Evolutionary conservation across 2,797 vertebrate species (phyloP), one percentile per base, ranked within the genome.

Genomic region (Microchirus variegatus): DNA sequence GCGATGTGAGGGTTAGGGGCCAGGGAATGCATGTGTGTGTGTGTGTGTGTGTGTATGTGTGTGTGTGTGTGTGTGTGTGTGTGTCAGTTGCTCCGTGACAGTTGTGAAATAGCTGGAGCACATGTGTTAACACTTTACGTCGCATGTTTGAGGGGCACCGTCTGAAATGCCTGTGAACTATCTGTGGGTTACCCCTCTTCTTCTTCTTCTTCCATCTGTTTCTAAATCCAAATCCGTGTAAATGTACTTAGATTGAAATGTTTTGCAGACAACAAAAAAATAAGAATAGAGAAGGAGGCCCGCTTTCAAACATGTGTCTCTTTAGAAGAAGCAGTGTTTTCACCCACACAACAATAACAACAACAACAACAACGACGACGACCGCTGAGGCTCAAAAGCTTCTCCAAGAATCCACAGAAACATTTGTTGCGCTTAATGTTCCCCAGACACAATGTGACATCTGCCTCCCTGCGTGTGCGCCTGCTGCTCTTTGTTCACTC

Each of bases 401-500:
- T 75, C 38, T 67, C 68, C 31, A 10, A 73, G 71, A 68, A 80
- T 68, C 77, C 70, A 75, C 70, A 80, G 77, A 15, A 89, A 89
- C 82, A 87, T 90, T 90, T 89, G 82, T 84, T 80, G 84, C 83
- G 87, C 83, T 82, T 90, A 88, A 89, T 89, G 85, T 86, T 90
- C 85, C 83, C 82, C 84, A 90, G 88, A 92, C 88, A 85, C 88
- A 87, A 86, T 87, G 85, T 89, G 91, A 89, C 90, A 91, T 91
- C 89, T 91, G 89, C 87, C 87, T 90, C 80, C 75, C 84, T 84
- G 81, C 67, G 81, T 79, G 77, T 79, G 73, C 78, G 85, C 86
- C 85, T 86, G 86, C 89, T 91, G 87, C 87, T 91, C 90, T 92
- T 92, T 92, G 90, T 92, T 91, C 86, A 73, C 78, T 78, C 70